These are phyloP conservation scores for Chromis chromis DNA, from an alignment of 2,797 vertebrate genomes.

Conservation along the genomic window DNA sequence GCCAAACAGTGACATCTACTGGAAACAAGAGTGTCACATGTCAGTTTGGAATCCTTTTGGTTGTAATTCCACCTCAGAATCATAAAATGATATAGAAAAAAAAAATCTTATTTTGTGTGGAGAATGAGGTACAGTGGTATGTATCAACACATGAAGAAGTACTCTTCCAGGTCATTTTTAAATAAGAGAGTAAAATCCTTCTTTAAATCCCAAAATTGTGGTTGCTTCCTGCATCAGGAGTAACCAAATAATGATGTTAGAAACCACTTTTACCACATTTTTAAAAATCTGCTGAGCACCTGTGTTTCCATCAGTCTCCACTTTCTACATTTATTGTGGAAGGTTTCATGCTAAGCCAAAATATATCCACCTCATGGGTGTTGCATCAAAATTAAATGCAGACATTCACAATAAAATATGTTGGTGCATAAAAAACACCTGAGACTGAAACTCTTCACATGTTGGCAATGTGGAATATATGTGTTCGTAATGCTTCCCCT, in stretches of 20 bases:
- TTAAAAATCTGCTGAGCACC: no score
- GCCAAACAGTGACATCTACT: conserved; percentile 69
- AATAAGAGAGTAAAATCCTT: not conserved
- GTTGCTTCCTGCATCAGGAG: not conserved
- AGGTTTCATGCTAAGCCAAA: no score
- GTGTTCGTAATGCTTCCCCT: no score
- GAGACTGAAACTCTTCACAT: not conserved
- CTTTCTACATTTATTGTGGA: no score
- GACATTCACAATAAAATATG: not conserved
- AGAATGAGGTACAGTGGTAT: not conserved
- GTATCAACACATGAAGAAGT: no score
- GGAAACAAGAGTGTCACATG: conserved; percentile 17
- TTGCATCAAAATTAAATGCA: not conserved
- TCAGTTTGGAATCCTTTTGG: not conserved
- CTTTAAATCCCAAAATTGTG: not conserved
- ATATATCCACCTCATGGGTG: not conserved
- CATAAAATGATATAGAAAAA: no score
- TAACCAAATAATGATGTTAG: not conserved
- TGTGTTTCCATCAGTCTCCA: no score
- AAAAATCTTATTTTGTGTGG: no score
- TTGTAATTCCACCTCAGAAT: not conserved
- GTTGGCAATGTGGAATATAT: not conserved
- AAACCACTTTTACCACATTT: not conserved
- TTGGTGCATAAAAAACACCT: not conserved
- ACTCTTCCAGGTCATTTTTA: no score